Evolutionary conservation across 1,140 invertebrate genomes (phyloP), one percentile per base, ranked within the genome.

Genomic region (Diabrotica virgifera): DNA sequence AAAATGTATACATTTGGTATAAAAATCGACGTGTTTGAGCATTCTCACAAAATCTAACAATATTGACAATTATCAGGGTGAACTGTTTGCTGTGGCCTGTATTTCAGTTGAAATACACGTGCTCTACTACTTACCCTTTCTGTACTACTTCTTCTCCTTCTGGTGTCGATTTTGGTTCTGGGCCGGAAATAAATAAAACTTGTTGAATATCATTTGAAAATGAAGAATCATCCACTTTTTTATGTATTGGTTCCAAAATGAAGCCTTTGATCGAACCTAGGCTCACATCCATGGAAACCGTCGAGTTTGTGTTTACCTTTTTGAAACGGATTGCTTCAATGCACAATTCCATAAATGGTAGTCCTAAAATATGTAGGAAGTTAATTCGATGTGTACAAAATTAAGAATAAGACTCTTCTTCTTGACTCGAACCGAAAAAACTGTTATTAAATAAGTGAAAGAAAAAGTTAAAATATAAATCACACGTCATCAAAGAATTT

Each of bases 161-260:
- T 55, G 5, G 11, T 54, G 59, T 62, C 46, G 38, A 69, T 62
- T 78, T 76, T 11, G 68, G 67, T 78, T 85, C 85, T 36, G 84
- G 85, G 6, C 85, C 85, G 24, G 84, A 85, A 24, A 85, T 70
- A 68, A 86, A 82, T 67, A 86, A 79, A 5, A 82, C 81, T 65
- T 85, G 84, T 38, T 84, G 80, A 5, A 78, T 78, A 68, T 83
- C 79, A 62, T 78, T 77, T 4, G 62, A 50, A 51, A 52, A 36
- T 36, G 38, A 56, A 55, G 36, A 50, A 35, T 10, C 38, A 37
- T 40, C 64, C 36, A 46, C 24, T 52, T 60, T 68, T 11, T 54
- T 58, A 46, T 66, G 66, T 10, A 67, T 59, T 12, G 71, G 69
- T 73, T 79, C 75, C 52, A 84, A 78, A 14, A 82, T 80, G 71